Base-by-base conservation (phyloP, 2,888 invertebrate genomes). In the Baronia brevicornis region DNA sequence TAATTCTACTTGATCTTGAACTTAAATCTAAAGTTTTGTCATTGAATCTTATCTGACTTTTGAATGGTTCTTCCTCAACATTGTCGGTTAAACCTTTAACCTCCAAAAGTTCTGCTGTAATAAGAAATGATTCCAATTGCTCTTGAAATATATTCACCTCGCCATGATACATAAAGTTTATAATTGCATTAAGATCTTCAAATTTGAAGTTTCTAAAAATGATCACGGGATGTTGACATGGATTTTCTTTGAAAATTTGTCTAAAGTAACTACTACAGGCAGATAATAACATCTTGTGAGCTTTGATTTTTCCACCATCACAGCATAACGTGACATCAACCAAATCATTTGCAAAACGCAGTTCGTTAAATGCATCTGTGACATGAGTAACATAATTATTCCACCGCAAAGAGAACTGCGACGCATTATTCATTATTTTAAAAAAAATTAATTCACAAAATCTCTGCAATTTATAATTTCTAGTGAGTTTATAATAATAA, bases 261-360 rank as follows among this genome's bases (percentile, higher is more conserved):
- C 85, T 87, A 60, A 95, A 94, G 63, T 94, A 95, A 46, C 88
- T 88, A 55, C 94, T 94, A 63, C 94, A 95, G 3, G 94, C 94
- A 0, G 94, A 93, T 10, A 95, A 80, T 29, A 95, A 86, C 85
- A 94, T 90, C 85, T 92, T 93, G 61, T 95, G 95, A 19, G 94
- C 94, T 56, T 90, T 90, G 45, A 95, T 91, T 74, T 91, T 90
- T 38, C 91, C 89, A 41, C 94, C 94, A 67, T 94, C 94, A 61
- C 93, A 94, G 66, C 92, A 92, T 43, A 95, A 78, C 38, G 94
- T 95, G 31, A 94, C 94, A 84, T 95, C 95, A 31, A 93, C 93
- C 43, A 94, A 87, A 75, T 87, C 90, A 69, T 88, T 88, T 54
- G 88, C 87, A 46, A 86, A 84, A 33, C 88, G 88, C 44, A 94